Percentiles rank a stretch among this genome's conserved stretches.
Conservation (phyloP, 2,888 invertebrate species). For the Scaptomyza caliginosa region DNA sequence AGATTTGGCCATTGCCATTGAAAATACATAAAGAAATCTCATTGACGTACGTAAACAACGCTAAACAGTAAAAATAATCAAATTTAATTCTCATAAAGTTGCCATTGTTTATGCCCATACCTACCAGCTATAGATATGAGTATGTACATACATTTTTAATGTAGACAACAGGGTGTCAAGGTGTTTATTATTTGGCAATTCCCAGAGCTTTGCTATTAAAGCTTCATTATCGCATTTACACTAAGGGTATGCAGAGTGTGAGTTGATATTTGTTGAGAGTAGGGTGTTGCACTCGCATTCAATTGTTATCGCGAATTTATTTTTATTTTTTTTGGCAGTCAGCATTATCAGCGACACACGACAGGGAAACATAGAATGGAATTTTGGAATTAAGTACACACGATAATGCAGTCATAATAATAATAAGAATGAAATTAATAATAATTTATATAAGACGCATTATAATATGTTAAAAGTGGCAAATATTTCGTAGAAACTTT, state of each 20-base stretch:
- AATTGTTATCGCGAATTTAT: slow-evolving; percentile 31
- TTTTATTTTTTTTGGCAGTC: slow-evolving; percentile 2
- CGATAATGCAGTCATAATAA: neutral
- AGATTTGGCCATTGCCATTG: slow-evolving; percentile 26
- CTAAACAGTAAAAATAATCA: slow-evolving; percentile 41
- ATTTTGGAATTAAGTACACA: neutral
- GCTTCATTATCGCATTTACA: neutral
- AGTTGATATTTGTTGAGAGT: neutral
- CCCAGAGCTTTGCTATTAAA: neutral
- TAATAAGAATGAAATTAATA: slow-evolving; percentile 22
- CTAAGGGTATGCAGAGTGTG: neutral
- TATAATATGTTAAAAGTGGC: slow-evolving; percentile 66
- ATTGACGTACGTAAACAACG: slow-evolving; percentile 64
- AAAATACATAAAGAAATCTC: slow-evolving; percentile 52
- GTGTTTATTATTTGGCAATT: slow-evolving; percentile 9
- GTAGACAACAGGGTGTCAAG: slow-evolving; percentile 5
- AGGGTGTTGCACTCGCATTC: no score
- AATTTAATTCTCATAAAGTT: slow-evolving; percentile 46
- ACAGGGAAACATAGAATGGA: slow-evolving; percentile 6
- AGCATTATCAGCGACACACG: slow-evolving; percentile 21
- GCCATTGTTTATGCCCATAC: slow-evolving; percentile 40
- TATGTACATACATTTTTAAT: neutral
- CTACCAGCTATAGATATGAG: neutral
- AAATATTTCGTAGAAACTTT: slow-evolving; percentile 55
- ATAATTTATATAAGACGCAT: slow-evolving; percentile 42